A percentile compares a stretch with the other conserved stretches of the same genome.
phyloP scores from a whole-genome alignment of 2,797 vertebrate species.

The Sciaenops ocellatus region DNA sequence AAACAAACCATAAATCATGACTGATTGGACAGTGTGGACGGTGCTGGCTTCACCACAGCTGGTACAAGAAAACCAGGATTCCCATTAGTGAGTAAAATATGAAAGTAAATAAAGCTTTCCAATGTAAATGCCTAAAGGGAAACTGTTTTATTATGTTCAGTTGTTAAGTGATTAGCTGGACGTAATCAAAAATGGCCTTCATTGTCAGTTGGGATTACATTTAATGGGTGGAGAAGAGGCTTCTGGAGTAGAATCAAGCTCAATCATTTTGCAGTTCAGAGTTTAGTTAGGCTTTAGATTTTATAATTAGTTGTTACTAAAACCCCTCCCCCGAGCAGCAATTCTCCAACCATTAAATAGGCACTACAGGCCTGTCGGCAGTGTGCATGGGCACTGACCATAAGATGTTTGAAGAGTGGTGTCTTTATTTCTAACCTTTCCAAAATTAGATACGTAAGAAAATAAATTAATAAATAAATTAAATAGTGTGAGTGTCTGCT shows the following conservation, averaged over 20 bases:
- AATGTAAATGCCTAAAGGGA: conserved; percentile 38
- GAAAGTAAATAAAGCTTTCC: conserved; percentile 30
- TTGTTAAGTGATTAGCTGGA: conserved; percentile 1
- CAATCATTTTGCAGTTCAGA: background rate
- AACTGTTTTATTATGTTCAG: conserved; percentile 11
- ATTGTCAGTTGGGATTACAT: background rate
- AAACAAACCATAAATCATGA: conserved; percentile 84
- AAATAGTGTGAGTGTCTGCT: too few species aligned
- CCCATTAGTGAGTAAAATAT: conserved; percentile 54
- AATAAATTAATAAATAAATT: too few species aligned
- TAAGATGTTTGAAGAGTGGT: too few species aligned
- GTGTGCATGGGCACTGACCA: too few species aligned
- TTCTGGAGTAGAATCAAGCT: background rate
- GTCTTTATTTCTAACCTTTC: too few species aligned
- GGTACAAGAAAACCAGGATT: conserved; percentile 46
- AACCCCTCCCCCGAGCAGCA: background rate
- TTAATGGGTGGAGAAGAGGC: background rate
- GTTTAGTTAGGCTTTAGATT: background rate
- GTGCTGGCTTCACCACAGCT: conserved; percentile 38
- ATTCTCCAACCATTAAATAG: too few species aligned
- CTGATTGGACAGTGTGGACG: conserved; percentile 66
- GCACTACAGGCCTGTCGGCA: too few species aligned
- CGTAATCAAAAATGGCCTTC: conserved; percentile 1
- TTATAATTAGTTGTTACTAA: background rate
- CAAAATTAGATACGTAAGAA: too few species aligned